phyloP scores from a whole-genome alignment of 2,113 vertebrate species.

The Aphyosemion australe region DNA sequence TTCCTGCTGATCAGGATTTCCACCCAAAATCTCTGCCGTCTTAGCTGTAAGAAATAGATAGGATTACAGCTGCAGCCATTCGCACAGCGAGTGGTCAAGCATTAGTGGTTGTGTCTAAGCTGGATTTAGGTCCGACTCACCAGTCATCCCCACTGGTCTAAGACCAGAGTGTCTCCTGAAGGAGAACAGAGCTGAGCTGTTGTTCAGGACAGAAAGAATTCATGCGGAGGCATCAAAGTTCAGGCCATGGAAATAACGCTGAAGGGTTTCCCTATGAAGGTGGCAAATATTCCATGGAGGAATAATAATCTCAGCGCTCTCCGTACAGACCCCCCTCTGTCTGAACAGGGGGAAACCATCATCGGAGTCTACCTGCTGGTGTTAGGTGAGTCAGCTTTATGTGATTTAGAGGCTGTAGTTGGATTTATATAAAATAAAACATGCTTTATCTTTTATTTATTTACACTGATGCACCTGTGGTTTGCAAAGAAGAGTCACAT shows the following conservation, averaged over 20 bases:
- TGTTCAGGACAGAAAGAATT: conserved; percentile 34
- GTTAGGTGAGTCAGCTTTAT: conserved; percentile 76
- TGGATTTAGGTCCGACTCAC: conserved; percentile 67
- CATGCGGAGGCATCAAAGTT: conserved; percentile 49
- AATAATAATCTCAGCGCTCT: conserved; percentile 85
- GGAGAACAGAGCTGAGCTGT: conserved; percentile 26
- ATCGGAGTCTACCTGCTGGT: conserved; percentile 84
- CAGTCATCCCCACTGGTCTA: conserved; percentile 19
- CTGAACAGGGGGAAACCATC: conserved; percentile 85
- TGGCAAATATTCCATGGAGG: conserved; percentile 83
- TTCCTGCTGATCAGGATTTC: conserved; percentile 35
- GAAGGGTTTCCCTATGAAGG: conserved; percentile 74
- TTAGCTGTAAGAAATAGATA: conserved; percentile 60
- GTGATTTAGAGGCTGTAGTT: no score
- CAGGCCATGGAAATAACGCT: conserved; percentile 77
- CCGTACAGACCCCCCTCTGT: conserved; percentile 79
- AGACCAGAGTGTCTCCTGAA: conserved; percentile 28
- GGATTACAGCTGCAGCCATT: conserved; percentile 67
- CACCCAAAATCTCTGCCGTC: conserved; percentile 52
- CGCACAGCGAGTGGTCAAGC: conserved; percentile 45
- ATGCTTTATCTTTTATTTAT: no score
- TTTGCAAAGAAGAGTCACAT: no score
- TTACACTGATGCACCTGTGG: no score
- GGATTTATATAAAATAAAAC: no score
- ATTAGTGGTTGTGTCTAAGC: conserved; percentile 68